These are phyloP conservation scores for Phylloscopus trochilus DNA, from an alignment of 2,113 vertebrate species.

Conservation along the genomic window DNA sequence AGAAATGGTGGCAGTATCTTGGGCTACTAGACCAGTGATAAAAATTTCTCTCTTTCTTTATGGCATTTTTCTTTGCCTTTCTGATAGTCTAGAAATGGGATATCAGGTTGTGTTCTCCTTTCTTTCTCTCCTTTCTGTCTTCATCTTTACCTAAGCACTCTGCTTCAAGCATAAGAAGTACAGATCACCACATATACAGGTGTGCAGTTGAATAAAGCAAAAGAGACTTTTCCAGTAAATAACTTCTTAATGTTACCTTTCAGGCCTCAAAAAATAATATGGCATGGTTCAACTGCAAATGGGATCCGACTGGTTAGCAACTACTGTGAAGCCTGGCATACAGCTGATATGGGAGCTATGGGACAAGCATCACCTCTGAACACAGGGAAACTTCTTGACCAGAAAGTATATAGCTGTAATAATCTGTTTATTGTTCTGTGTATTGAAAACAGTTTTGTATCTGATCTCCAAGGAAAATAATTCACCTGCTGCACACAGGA, in stretches of 20 bases:
- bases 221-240: neutral
- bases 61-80: neutral
- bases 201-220: neutral
- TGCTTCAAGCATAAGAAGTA: neutral
- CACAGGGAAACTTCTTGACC: conserved; percentile 85
- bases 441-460: conserved; percentile 91
- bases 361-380: conserved; percentile 88
- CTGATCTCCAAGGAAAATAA: conserved; percentile 75
- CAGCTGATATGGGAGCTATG: conserved; percentile 74
- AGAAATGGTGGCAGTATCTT: neutral
- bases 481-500: neutral
- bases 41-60: neutral
- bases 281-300: conserved; percentile 86
- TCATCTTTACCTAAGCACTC: neutral
- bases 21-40: neutral
- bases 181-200: neutral
- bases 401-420: conserved; percentile 87
- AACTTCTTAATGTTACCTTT: conserved; percentile 23
- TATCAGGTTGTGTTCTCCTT: neutral
- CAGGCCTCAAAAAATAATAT: conserved; percentile 92
- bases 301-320: conserved; percentile 82
- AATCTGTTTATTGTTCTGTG: conserved; percentile 89
- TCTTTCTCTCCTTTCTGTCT: neutral
- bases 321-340: conserved; percentile 92
- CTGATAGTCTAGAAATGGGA: neutral